A percentile compares a stretch with the other conserved stretches of the same genome.
phyloP scores from a whole-genome alignment of 2,797 vertebrate genomes.

The Crypturellus tataupa region DNA sequence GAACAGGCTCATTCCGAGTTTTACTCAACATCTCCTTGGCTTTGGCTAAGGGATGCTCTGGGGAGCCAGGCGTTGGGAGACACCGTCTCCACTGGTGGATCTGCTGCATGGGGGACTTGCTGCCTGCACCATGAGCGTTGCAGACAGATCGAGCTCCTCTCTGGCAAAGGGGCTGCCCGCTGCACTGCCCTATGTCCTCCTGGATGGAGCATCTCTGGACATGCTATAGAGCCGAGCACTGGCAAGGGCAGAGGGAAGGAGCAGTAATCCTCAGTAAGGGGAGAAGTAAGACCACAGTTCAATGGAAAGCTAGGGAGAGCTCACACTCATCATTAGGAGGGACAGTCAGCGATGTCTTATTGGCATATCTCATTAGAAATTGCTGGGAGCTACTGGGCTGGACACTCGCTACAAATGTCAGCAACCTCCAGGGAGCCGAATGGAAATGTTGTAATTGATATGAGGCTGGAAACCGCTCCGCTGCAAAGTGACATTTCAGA shows the following conservation, averaged over 20 bases:
- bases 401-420: conserved; percentile 51
- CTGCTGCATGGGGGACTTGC: conserved; percentile 2
- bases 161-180: neutral
- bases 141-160: neutral
- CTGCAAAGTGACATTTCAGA: conserved; percentile 59
- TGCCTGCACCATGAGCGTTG: conserved; percentile 1
- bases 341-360: conserved; percentile 30
- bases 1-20: conserved; percentile 26
- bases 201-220: neutral
- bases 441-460: conserved; percentile 61
- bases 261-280: conserved; percentile 22
- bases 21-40: neutral
- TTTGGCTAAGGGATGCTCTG: conserved; percentile 34
- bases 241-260: neutral
- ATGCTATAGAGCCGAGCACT: neutral
- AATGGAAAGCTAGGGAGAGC: conserved; percentile 35
- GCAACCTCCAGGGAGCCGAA: neutral
- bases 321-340: neutral
- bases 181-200: neutral
- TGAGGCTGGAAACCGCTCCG: neutral
- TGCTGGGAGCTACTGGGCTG: conserved; percentile 52
- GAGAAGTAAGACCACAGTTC: conserved; percentile 38
- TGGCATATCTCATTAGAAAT: conserved; percentile 66
- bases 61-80: conserved; percentile 17
- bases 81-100: conserved; percentile 19